Evolutionary conservation across 2,113 vertebrate genomes (phyloP).

Genomic region (Romanogobio albipinnatus): DNA sequence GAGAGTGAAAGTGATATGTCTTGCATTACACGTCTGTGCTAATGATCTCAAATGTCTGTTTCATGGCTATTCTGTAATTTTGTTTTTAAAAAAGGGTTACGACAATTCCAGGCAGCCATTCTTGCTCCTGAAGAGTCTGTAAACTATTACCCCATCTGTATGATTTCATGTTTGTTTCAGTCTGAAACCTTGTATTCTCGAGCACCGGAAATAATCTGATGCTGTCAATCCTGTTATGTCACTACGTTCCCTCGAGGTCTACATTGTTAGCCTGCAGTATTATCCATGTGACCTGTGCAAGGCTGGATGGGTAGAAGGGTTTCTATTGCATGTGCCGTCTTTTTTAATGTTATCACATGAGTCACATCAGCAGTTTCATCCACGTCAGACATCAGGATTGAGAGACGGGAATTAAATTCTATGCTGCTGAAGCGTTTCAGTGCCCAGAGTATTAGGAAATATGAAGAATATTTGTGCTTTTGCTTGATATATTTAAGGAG

Average conservation of each 20-base stretch:
- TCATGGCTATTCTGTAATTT: background rate
- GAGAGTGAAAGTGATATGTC: constrained; percentile 35
- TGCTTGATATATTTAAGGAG: background rate
- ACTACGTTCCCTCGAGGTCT: constrained; percentile 33
- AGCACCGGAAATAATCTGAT: constrained; percentile 51
- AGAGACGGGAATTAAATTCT: background rate
- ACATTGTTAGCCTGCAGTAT: constrained; percentile 54
- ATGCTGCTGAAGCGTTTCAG: constrained; percentile 12
- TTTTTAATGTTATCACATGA: background rate
- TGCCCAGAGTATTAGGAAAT: background rate
- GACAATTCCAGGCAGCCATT: background rate
- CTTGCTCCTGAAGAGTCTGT: background rate
- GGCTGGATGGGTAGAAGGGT: background rate
- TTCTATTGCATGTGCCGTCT: background rate
- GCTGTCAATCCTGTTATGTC: constrained; percentile 65
- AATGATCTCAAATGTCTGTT: background rate
- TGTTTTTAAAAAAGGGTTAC: background rate
- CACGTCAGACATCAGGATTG: background rate
- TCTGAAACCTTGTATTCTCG: background rate
- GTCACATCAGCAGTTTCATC: constrained; percentile 7
- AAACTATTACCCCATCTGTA: background rate
- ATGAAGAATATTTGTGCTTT: background rate
- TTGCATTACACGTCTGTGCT: background rate
- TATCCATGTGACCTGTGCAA: constrained; percentile 58
- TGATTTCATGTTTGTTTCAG: constrained; percentile 27